These are phyloP conservation scores for Steatocranus sp. DNA, from an alignment of 2,797 vertebrate genomes.

Conservation along the genomic window DNA sequence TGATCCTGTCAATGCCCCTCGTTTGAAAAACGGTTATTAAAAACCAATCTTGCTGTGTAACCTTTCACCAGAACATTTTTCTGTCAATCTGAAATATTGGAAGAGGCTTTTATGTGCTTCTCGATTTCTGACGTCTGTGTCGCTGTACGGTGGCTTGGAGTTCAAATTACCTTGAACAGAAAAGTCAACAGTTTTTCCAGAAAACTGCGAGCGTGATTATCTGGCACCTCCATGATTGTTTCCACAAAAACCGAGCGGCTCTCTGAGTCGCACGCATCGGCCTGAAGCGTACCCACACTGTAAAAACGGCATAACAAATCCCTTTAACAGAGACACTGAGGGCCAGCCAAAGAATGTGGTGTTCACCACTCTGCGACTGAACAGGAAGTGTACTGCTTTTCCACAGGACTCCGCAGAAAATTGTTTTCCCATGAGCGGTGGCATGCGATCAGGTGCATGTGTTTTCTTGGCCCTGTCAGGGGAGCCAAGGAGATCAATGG, in stretches of 20 bases:
- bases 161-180: conserved; percentile 51
- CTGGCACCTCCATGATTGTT: conserved; percentile 47
- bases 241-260: conserved; percentile 39
- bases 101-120: not conserved
- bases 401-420: conserved; percentile 47
- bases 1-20: conserved; percentile 21
- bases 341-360: conserved; percentile 56
- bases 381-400: conserved; percentile 55
- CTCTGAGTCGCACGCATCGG: conserved; percentile 31
- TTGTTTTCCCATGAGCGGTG: conserved; percentile 49
- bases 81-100: conserved; percentile 12
- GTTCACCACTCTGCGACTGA: conserved; percentile 44
- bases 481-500: not conserved
- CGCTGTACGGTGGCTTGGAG: conserved; percentile 29
- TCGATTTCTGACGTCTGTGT: conserved; percentile 26
- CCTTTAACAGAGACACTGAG: conserved; percentile 55
- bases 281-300: conserved; percentile 36
- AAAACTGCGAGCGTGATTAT: conserved; percentile 44
- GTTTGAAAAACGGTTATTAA: conserved; percentile 35
- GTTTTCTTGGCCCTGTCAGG: conserved; percentile 16
- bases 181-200: conserved; percentile 53
- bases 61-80: conserved; percentile 21
- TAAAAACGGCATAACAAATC: conserved; percentile 54
- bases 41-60: conserved; percentile 16
- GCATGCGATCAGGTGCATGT: conserved; percentile 55